Evolutionary conservation across 2,888 invertebrate species (phyloP), one percentile per base, ranked within the genome.

Genomic region (Agrochola lota): DNA sequence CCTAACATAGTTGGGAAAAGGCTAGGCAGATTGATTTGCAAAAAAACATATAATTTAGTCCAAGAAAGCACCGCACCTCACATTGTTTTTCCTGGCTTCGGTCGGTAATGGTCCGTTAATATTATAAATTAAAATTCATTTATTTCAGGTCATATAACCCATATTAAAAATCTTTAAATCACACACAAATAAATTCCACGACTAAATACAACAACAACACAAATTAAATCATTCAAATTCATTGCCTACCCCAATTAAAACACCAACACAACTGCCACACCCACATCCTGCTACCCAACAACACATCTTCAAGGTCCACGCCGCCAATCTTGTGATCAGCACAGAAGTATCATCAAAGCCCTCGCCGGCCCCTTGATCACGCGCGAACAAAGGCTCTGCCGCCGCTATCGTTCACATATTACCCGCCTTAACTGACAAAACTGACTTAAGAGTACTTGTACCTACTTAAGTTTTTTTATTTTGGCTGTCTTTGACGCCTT

Each of bases 371-470:
- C 40, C 90, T 90, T 83, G 86, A 88, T 84, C 90, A 90, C 90
- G 90, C 86, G 90, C 89, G 85, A 68, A 81, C 90, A 90, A 90
- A 90, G 90, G 71, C 85, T 74, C 71, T 71, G 81, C 86, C 84
- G 88, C 81, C 81, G 83, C 83, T 84, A 88, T 89, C 89, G 52
- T 35, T 52, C 57, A 49, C 59, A 70, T 77, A 83, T 77, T 78
- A 80, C 85, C 67, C 46, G 62, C 55, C 63, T 83, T 81, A 66
- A 85, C 81, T 59, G 77, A 76, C 77, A 57, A 52, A 84, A 84
- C 85, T 62, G 62, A 70, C 40, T 80, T 40, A 30, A 83, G 85
- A 49, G 67, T 71, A 35, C 70, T 79, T 63, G 46, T 30, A n/a
- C 0, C 20, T 66, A 40, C 69, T 81, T 35, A 30, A 1, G 2